These are phyloP conservation scores for Cairina moschata DNA, from an alignment of 2,113 vertebrate genomes.

Conservation along the genomic window DNA sequence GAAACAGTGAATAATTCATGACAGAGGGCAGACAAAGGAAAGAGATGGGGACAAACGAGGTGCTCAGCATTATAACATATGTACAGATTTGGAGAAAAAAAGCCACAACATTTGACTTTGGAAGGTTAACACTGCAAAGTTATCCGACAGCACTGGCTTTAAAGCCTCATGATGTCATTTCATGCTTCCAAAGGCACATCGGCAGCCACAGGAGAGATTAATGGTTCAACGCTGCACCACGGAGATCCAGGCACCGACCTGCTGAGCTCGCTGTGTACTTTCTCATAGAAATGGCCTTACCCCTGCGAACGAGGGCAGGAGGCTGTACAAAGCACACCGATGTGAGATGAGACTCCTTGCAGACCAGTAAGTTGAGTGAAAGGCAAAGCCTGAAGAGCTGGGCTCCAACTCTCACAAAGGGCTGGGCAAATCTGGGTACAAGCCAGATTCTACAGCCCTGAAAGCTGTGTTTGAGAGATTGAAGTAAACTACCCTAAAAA, in stretches of 20 bases:
- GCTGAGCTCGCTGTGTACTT: not conserved
- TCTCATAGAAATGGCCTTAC: not conserved
- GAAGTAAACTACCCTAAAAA: not conserved
- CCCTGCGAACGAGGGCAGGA: fast-evolving
- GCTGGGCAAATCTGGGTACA: not conserved
- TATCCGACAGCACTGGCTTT: not conserved
- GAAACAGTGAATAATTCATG: not conserved
- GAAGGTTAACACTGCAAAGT: not conserved
- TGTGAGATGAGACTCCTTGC: not conserved
- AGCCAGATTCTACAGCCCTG: not conserved
- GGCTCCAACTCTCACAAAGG: not conserved
- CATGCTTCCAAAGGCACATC: not conserved
- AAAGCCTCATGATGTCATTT: slow-evolving; percentile 8
- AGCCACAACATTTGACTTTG: not conserved
- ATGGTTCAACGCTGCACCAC: not conserved
- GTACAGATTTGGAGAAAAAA: not conserved
- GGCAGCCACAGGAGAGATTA: not conserved
- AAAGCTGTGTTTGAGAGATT: not conserved
- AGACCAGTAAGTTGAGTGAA: not conserved
- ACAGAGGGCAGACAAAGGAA: not conserved
- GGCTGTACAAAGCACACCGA: fast-evolving
- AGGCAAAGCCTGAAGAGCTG: not conserved
- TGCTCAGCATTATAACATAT: not conserved
- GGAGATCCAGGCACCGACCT: not conserved
- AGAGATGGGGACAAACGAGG: not conserved